Evolutionary conservation across 1,140 invertebrate species (phyloP).

Genomic region (Pentalonia nigronervosa): DNA sequence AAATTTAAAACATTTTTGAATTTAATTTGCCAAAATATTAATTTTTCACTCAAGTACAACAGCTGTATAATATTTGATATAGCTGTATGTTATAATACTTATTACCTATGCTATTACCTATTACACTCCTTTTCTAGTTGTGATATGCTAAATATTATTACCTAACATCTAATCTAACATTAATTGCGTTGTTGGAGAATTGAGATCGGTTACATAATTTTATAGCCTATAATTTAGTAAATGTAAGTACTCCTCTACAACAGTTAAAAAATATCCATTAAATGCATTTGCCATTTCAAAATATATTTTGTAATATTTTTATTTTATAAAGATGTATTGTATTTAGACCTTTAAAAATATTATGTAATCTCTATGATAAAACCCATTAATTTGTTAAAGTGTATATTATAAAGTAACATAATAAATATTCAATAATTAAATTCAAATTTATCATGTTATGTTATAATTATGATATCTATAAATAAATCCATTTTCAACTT

Average conservation of each 20-base stretch:
- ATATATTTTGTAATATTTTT: neutral
- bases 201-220: neutral
- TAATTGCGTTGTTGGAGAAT: conserved; percentile 1
- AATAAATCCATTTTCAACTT: neutral
- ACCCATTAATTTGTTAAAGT: neutral
- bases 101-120: neutral
- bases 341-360: neutral
- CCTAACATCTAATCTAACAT: neutral
- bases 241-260: neutral
- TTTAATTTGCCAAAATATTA: neutral
- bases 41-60: neutral
- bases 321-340: neutral
- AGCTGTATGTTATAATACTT: neutral
- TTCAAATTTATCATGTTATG: neutral
- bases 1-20: neutral
- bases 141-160: neutral
- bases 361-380: neutral
- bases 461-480: neutral
- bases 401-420: neutral
- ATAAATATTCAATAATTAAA: neutral
- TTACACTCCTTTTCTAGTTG: neutral
- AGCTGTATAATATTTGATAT: neutral
- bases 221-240: neutral
- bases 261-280: neutral
- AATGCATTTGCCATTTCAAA: neutral